Evolutionary conservation across 2,888 invertebrate genomes (phyloP).

Genomic region (Rotaria macrura): DNA sequence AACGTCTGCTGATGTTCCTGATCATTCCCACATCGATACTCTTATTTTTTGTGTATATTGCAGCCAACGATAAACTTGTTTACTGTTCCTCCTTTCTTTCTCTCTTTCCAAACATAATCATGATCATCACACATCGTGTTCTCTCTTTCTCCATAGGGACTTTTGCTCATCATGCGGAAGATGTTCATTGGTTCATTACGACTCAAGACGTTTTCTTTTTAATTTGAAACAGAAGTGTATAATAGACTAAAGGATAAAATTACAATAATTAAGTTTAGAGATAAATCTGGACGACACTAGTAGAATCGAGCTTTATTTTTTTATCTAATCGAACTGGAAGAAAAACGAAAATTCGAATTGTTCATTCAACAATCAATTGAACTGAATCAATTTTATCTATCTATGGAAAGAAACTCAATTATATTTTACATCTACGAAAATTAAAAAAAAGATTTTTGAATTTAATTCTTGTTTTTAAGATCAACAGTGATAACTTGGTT

Average conservation of each 20-base stretch:
- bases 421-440: too few relatives aligned
- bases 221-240: neutral
- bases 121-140: neutral
- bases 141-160: neutral
- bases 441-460: too few relatives aligned
- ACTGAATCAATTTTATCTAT: neutral
- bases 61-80: constrained; percentile 6
- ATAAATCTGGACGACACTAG: neutral
- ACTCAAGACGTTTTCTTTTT: neutral
- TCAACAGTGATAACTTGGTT: too few relatives aligned
- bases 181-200: neutral
- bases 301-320: neutral
- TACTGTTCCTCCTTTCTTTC: neutral
- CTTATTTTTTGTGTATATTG: constrained; percentile 10
- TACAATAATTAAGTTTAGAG: neutral
- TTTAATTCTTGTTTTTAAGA: neutral
- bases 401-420: neutral
- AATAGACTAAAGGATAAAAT: neutral
- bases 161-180: neutral
- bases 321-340: neutral
- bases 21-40: constrained; percentile 15
- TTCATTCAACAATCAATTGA: neutral
- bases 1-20: constrained; percentile 3
- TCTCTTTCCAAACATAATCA: neutral
- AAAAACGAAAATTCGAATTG: neutral